Evolutionary conservation across 2,888 invertebrate genomes (phyloP).

Genomic region (Orthosia cruda): DNA sequence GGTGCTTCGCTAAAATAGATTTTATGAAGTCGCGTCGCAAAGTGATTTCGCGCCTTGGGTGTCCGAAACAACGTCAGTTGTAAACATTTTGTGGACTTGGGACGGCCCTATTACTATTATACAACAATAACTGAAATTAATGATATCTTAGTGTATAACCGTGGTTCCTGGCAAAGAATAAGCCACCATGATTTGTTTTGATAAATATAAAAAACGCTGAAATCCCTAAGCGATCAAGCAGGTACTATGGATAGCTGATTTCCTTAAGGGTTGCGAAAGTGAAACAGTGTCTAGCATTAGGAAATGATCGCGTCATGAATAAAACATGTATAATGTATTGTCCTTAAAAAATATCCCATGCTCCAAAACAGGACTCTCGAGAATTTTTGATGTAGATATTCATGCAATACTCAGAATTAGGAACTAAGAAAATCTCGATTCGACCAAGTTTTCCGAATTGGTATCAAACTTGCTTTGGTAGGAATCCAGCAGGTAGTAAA

Average conservation of each 20-base stretch:
- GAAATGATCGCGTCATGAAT: not conserved
- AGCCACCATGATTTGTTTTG: not conserved
- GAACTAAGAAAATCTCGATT: too few species aligned
- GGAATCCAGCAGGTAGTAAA: too few species aligned
- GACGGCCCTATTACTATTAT: constrained; percentile 24
- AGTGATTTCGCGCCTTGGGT: constrained; percentile 8
- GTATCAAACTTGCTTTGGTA: too few species aligned
- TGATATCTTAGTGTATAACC: constrained; percentile 13
- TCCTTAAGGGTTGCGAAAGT: not conserved
- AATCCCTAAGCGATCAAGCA: not conserved
- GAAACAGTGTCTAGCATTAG: not conserved
- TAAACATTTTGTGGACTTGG: constrained; percentile 50
- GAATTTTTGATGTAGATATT: not conserved
- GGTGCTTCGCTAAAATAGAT: constrained; percentile 12
- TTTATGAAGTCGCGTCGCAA: constrained; percentile 12
- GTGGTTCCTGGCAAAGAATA: not conserved
- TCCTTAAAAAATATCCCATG: not conserved
- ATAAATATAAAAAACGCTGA: not conserved
- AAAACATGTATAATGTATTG: not conserved
- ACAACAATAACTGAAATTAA: constrained; percentile 36
- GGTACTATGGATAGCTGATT: not conserved
- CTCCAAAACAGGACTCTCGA: not conserved
- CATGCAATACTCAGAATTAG: not conserved
- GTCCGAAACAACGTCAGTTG: constrained; percentile 33
- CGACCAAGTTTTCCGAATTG: too few species aligned